phyloP scores from a whole-genome alignment of 1,140 invertebrate species.

The Brachystomella parvula region DNA sequence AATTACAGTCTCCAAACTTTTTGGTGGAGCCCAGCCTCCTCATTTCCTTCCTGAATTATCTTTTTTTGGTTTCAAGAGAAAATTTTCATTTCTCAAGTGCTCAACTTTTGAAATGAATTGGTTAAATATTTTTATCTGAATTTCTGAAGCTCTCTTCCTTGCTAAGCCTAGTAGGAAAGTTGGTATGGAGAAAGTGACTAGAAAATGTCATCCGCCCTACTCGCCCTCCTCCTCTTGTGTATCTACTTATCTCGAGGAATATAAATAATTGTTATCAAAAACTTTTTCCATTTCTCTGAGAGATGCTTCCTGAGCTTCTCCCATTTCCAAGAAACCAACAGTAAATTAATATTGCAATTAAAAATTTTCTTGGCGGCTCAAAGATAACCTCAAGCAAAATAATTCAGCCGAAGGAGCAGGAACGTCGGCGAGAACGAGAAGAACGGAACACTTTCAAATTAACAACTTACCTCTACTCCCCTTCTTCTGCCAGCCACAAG shows the following conservation, averaged over 20 bases:
- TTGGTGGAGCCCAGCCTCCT: neutral
- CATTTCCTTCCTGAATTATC: neutral
- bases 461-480: neutral
- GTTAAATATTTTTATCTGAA: slow-evolving; percentile 29
- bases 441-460: neutral
- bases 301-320: neutral
- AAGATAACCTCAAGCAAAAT: slow-evolving; percentile 25
- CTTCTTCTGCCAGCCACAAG: neutral
- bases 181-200: neutral
- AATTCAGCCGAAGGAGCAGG: slow-evolving; percentile 7
- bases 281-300: neutral
- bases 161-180: neutral
- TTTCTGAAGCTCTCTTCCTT: slow-evolving; percentile 18
- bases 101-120: slow-evolving; percentile 25
- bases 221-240: slow-evolving; percentile 2
- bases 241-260: slow-evolving; percentile 31
- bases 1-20: neutral
- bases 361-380: slow-evolving; percentile 28
- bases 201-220: too few relatives aligned
- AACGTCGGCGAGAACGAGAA: neutral
- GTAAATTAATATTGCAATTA: slow-evolving; percentile 38
- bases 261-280: slow-evolving; percentile 32
- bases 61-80: slow-evolving; percentile 29
- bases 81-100: slow-evolving; percentile 28
- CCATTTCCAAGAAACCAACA: neutral